Evolutionary conservation across 1,140 invertebrate species (phyloP), one percentile per base, ranked within the genome.

Genomic region (Stegodyphus mimosarum): DNA sequence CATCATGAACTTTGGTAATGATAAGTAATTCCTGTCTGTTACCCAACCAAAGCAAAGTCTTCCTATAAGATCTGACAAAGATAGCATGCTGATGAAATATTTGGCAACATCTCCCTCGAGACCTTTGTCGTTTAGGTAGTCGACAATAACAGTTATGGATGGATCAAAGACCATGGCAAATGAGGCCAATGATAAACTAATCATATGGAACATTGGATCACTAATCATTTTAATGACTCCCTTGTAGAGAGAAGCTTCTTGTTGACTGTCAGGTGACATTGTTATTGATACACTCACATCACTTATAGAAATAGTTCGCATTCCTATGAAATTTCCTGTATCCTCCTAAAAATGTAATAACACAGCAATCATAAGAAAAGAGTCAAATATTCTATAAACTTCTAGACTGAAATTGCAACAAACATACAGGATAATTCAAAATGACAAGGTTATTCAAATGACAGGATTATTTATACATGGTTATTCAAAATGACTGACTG

Each of bases 181-280:
- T 2, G 85, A 60, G 6, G 18, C 60, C 18, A 79, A 18, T 13
- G 76, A 86, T 6, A 79, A 6, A 7, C 70, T 86, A 15, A 86
- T 86, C 76, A 86, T 74, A 64, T 86, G 72, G 60, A 86, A 86
- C 71, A 86, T 86, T 17, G 85, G 85, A 18, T 79, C 63, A 11
- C 64, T n/a, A 13, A 76, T 49, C 2, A 86, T 10, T 71, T 77
- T 70, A 7, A 63, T 51, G n/a, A 64, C 60, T 13, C 53, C 83
- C 9, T 63, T 73, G 33, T 64, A 33, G 10, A 73, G 52, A 6
- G 83, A 86, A 6, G 63, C 70, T 60, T 55, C 74, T 64, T 72
- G 69, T 13, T n/a, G 71, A 52, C 3, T 33, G 33, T 33, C 33
- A 33, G 33, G 33, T 33, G 33, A 3, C 33, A 33, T 3, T 33